Conservation (phyloP, 2,888 invertebrate species). For the Drosophila histrio region DNA sequence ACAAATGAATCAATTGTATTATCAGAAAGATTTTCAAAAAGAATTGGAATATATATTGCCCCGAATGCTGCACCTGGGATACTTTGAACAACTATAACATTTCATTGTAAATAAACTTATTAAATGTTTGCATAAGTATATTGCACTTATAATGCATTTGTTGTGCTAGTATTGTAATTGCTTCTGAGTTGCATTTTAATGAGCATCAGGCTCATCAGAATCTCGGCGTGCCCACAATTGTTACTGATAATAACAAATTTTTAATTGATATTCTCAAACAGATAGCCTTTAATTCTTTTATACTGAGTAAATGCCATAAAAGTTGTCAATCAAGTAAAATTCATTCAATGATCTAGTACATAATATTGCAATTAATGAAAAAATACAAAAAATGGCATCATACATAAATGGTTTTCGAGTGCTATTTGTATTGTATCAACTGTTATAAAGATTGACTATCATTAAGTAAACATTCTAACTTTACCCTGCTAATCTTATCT, state of each 20-base stretch:
- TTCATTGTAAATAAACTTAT: background rate
- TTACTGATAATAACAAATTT: background rate
- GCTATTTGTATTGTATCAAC: background rate
- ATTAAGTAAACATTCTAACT: background rate
- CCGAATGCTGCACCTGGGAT: constrained; percentile 39
- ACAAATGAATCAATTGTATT: background rate
- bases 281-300: background rate
- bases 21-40: constrained; percentile 25
- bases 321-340: background rate
- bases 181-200: background rate
- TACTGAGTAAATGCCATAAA: background rate
- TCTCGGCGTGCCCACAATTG: background rate
- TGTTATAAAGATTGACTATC: background rate
- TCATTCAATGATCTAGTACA: background rate
- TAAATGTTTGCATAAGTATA: background rate
- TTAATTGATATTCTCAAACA: background rate
- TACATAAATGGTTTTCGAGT: background rate
- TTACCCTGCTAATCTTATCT: background rate
- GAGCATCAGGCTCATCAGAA: background rate
- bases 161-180: background rate
- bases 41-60: constrained; percentile 34
- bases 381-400: background rate
- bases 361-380: background rate
- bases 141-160: too few relatives aligned
- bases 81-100: constrained; percentile 23